Percentiles rank a stretch among this genome's conserved stretches.
These are phyloP conservation scores for Linnaemya vulpina DNA, from an alignment of 2,888 invertebrate genomes.

Conservation along the genomic window DNA sequence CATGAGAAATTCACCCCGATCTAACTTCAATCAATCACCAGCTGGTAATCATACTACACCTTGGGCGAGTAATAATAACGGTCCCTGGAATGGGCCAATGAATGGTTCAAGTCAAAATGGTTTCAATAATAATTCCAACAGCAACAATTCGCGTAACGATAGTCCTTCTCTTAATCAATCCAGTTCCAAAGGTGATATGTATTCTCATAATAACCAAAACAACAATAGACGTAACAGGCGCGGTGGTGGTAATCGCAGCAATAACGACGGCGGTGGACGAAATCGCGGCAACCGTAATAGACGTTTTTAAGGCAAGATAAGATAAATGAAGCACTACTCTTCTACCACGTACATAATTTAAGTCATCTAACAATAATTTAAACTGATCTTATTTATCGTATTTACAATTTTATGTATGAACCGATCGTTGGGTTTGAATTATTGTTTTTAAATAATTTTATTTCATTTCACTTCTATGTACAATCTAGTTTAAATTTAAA, in stretches of 20 bases:
- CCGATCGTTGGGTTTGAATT: conserved; percentile 5
- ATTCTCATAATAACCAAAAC: conserved; percentile 65
- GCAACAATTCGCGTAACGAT: conserved; percentile 69
- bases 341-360: conserved; percentile 39
- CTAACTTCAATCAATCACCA: conserved; percentile 55
- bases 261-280: conserved; percentile 75
- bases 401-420: neutral
- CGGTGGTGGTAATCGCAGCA: conserved; percentile 54
- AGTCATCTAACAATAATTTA: conserved; percentile 28
- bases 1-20: conserved; percentile 73
- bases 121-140: conserved; percentile 71
- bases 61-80: conserved; percentile 70
- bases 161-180: conserved; percentile 69
- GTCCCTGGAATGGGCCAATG: conserved; percentile 67
- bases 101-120: conserved; percentile 74
- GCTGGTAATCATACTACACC: conserved; percentile 52
- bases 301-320: conserved; percentile 75
- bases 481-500: too few species aligned
- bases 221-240: conserved; percentile 67
- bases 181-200: conserved; percentile 63
- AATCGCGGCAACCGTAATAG: conserved; percentile 76
- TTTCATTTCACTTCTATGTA: neutral
- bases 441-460: neutral
- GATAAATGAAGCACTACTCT: neutral
- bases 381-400: neutral